phyloP scores from a whole-genome alignment of 2,888 invertebrate genomes.

The Hoplodrina ambigua region DNA sequence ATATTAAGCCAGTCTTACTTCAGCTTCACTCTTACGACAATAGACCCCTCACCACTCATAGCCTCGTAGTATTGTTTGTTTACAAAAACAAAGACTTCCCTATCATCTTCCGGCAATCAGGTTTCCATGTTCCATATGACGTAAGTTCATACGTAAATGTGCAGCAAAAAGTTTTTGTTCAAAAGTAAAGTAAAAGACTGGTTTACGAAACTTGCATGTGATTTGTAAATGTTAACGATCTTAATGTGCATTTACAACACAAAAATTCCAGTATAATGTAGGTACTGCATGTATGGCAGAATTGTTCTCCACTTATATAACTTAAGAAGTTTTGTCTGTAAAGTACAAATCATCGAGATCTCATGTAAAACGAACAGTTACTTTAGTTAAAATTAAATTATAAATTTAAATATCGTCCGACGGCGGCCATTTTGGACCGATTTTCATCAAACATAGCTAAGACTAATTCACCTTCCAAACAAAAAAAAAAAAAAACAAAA shows the following conservation, averaged over 20 bases:
- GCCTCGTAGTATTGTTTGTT: neutral
- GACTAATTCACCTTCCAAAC: too few species aligned
- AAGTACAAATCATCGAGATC: too few species aligned
- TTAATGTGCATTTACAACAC: conserved; percentile 14
- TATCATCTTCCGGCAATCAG: conserved; percentile 19
- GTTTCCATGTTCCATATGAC: conserved; percentile 5
- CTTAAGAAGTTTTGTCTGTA: too few species aligned
- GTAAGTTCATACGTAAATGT: neutral
- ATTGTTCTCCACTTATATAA: neutral
- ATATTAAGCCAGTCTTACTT: too few species aligned
- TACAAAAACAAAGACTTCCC: conserved; percentile 21
- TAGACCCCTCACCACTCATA: neutral
- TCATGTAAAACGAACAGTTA: too few species aligned
- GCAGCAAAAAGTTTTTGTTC: conserved; percentile 9
- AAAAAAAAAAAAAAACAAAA: too few species aligned
- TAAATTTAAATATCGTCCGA: too few species aligned
- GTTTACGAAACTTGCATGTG: conserved; percentile 30
- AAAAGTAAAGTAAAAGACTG: neutral
- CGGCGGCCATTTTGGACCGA: too few species aligned
- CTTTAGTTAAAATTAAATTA: too few species aligned
- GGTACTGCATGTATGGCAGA: conserved; percentile 1
- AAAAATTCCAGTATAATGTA: conserved; percentile 7
- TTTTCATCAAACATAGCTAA: too few species aligned
- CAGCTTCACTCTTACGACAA: too few species aligned
- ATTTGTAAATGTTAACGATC: conserved; percentile 42